phyloP scores from a whole-genome alignment of 2,888 invertebrate species.

The Caenorhabditis japonica region DNA sequence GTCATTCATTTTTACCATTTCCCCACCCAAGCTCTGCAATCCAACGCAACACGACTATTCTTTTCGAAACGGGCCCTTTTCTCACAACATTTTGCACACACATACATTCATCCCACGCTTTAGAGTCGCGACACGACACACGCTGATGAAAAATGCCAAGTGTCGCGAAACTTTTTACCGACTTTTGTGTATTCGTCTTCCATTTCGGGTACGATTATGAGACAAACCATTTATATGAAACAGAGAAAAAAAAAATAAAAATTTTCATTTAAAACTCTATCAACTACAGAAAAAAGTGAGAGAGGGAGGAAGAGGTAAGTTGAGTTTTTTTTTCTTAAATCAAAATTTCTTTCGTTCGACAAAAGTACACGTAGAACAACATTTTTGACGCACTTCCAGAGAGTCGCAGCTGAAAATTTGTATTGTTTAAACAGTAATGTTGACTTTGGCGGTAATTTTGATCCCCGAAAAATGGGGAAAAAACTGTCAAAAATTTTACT shows the following conservation, averaged over 20 bases:
- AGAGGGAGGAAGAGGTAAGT: background rate
- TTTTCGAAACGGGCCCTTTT: conserved; percentile 21
- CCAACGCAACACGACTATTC: conserved; percentile 26
- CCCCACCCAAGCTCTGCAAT: conserved; percentile 25
- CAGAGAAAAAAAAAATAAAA: conserved; percentile 14
- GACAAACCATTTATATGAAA: conserved; percentile 4
- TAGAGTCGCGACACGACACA: too few relatives aligned
- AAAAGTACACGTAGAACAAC: conserved; percentile 68
- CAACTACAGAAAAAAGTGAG: background rate
- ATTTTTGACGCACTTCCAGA: conserved; percentile 67
- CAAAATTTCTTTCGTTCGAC: conserved; percentile 51
- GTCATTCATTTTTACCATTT: conserved; percentile 17
- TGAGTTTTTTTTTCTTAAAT: background rate
- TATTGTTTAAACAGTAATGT: too few relatives aligned
- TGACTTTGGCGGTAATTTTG: too few relatives aligned
- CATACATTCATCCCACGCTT: too few relatives aligned
- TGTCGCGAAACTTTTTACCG: too few relatives aligned
- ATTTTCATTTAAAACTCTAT: background rate
- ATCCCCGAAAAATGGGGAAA: too few relatives aligned
- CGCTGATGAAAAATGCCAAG: too few relatives aligned
- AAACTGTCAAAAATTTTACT: background rate
- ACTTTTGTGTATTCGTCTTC: background rate
- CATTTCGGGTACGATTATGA: background rate
- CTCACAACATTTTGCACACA: conserved; percentile 16
- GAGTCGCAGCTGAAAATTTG: conserved; percentile 71